Base-by-base conservation (phyloP, 2,797 vertebrate species). In the Eulemur rubriventer region DNA sequence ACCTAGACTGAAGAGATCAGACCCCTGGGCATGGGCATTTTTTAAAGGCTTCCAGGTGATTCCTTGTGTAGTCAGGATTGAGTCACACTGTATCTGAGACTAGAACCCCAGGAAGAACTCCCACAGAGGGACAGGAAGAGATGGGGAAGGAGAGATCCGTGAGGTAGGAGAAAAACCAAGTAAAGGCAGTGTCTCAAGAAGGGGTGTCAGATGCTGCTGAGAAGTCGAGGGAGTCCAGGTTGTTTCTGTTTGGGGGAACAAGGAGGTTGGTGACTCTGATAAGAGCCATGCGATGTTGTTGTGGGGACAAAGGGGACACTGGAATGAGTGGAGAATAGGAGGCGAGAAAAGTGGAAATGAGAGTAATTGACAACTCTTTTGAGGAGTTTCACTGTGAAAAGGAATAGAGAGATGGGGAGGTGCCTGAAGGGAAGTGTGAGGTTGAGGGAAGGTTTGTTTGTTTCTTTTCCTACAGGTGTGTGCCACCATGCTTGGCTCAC, bases 261-360 rank as follows among this genome's bases (percentile, higher is more conserved):
- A 38, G 83, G 18, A 57, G 7, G 14, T 69, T 89, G 79, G 16
- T 75, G 79, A 91, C n/a, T 89, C 24, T 14, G 10, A 41, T 72
- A 75, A 48, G 22, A 75, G 24, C 4, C 0, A 30, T 35, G 50
- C n/a, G 33, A 69, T 85, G 55, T 50, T 69, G 13, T 43, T 7
- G 7, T 35, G 57, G 30, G 65, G 22, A 70, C 18, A 28, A 55
- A 69, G 10, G 46, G 65, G 72, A 72, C 55, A 33, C 24, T 61
- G 55, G 78, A 87, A 55, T 30, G 35, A 43, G 78, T 41, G 65
- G 67, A 85, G 63, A 91, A 81, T 43, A 30, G 46, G 63, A 78
- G 73, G 10, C 41, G 18, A 91, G 80, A 90, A 93, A 97, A 96
- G 90, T 85, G 80, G 96, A 97, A 95, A 94, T 85, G 94, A 97